Conservation (phyloP, 2,797 vertebrate species). For the Potorous gilbertii region DNA sequence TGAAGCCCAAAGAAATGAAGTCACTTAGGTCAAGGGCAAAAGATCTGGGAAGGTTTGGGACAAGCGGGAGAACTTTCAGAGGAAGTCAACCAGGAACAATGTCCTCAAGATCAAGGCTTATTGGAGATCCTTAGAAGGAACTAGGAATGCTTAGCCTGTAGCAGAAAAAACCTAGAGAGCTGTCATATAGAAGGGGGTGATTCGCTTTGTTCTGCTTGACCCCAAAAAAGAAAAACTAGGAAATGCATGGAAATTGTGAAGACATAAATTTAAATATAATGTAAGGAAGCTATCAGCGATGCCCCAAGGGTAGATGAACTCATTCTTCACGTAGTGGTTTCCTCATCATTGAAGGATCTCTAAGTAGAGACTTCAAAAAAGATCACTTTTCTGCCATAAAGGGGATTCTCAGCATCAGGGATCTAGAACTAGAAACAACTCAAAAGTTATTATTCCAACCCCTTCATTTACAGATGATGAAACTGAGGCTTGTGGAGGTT, state of each 20-base stretch:
- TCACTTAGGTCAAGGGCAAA: not conserved
- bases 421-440: not conserved
- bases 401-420: not conserved
- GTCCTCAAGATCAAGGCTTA: not conserved
- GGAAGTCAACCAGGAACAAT: not conserved
- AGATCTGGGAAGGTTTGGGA: not conserved
- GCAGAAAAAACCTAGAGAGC: not conserved
- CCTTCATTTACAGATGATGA: not conserved
- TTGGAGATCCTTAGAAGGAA: not conserved
- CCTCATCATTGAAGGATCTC: not conserved
- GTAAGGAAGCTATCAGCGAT: not conserved
- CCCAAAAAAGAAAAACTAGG: not conserved
- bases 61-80: not conserved
- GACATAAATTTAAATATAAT: not conserved
- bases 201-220: not conserved
- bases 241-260: not conserved
- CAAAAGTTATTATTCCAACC: not conserved
- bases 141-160: not conserved
- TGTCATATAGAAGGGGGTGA: not conserved
- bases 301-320: not conserved
- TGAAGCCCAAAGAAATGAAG: not conserved
- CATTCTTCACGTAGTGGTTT: not conserved
- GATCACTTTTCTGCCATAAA: not conserved
- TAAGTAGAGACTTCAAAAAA: not conserved
- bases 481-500: not conserved